Evolutionary conservation across 2,113 vertebrate genomes (phyloP), one percentile per base, ranked within the genome.

Genomic region (Tonatia bakeri): DNA sequence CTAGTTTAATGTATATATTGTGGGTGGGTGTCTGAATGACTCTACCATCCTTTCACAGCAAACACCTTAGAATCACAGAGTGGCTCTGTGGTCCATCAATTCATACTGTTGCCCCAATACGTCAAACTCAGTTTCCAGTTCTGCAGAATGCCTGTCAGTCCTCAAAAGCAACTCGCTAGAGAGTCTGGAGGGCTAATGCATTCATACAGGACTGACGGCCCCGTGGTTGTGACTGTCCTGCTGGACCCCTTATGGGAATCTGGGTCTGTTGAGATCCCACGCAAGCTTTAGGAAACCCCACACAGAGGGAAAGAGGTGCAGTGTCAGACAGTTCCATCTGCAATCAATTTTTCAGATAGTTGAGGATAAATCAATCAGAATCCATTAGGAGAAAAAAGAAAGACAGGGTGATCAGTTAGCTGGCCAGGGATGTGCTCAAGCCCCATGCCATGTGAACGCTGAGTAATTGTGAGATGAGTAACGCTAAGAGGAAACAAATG

Each of bases 1-100:
- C 16, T 36, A 8, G 22, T 11, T 8, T 28, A 14, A 59, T 2
- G 8, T 3, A 0, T 4, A 0, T 17, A 1, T 2, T 13, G 11
- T 47, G 64, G 31, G 17, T 7, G 8, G 16, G 45, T 33, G 61
- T 59, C 14, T 5, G 10, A 26, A 33, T 2, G 10, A 7, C 9
- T 59, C n/a, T 43, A 20, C 7, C 12, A 4, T 38, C 26, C 8
- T 54, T 65, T 38, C n/a, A 1, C 12, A 2, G 10, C 26, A 38
- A 16, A 65, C 64, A 33, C 15, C 38, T 40, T 10, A 26, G 19
- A 17, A 28, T 40, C 4, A 0, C 50, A 26, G 43, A 5, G 9
- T 13, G 69, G 24, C 22, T 69, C 7, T 9, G 33, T 26, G 28
- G 36, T 17, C 26, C 16, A 20, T 13, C 45, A 19, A 7, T 17